Percentiles rank a stretch among this genome's conserved stretches.
Evolutionary conservation across 2,888 invertebrate genomes (phyloP).

Genomic region (Metalampra italica): DNA sequence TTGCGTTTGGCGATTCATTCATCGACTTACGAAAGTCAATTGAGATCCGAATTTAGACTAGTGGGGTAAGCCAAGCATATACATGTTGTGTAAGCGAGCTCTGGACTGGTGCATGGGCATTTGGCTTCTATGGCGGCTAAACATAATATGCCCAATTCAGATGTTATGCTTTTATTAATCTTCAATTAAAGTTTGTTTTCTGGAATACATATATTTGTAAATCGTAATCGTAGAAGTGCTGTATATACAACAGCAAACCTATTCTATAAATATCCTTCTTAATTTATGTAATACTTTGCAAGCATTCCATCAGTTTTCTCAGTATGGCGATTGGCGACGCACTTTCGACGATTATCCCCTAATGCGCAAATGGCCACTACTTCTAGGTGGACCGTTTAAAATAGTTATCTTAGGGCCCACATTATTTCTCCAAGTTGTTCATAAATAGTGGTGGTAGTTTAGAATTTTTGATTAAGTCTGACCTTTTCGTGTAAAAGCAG

Average conservation of each 20-base stretch:
- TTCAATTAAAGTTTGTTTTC: neutral
- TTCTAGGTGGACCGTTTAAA: no score
- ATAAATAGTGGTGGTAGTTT: no score
- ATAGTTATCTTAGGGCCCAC: no score
- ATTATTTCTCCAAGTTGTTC: no score
- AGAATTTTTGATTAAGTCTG: no score
- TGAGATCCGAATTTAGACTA: conserved; percentile 63
- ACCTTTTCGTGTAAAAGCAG: no score
- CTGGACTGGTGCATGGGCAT: conserved; percentile 5
- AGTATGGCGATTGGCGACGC: neutral
- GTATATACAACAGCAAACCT: no score
- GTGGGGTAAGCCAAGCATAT: conserved; percentile 46
- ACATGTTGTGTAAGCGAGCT: conserved; percentile 32
- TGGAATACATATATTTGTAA: neutral
- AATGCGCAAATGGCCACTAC: no score
- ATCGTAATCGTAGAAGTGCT: neutral
- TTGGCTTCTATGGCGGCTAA: conserved; percentile 12
- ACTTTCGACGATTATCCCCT: no score
- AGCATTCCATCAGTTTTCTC: neutral
- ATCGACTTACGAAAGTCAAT: conserved; percentile 64
- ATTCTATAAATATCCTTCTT: neutral
- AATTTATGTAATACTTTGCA: neutral
- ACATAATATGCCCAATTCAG: conserved; percentile 9
- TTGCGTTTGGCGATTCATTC: conserved; percentile 48
- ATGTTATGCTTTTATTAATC: conserved; percentile 3